Evolutionary conservation across 2,113 vertebrate genomes (phyloP).

Genomic region (Menura novaehollandiae): DNA sequence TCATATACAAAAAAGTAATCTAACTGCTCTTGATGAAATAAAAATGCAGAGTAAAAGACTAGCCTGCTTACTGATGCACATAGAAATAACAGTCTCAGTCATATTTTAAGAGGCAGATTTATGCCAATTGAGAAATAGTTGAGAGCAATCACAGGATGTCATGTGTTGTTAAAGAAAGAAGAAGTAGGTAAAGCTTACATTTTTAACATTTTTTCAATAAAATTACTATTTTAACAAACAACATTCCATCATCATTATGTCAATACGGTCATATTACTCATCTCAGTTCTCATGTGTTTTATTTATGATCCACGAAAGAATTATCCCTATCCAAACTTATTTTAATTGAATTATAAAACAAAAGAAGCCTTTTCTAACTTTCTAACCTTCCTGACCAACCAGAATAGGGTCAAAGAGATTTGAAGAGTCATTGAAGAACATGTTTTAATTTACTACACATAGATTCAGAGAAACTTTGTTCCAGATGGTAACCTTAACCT

Average conservation of each 20-base stretch:
- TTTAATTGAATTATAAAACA: conserved; percentile 53
- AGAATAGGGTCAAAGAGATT: conserved; percentile 38
- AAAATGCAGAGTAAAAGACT: neutral
- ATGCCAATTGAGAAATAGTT: neutral
- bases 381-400: conserved; percentile 40
- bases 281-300: neutral
- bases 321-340: neutral
- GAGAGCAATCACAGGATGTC: neutral
- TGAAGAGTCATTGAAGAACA: conserved; percentile 4
- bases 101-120: neutral
- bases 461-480: neutral
- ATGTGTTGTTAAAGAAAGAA: neutral
- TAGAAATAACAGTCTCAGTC: neutral
- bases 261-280: neutral
- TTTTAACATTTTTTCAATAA: neutral
- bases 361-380: conserved; percentile 3
- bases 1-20: neutral
- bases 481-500: conserved; percentile 43
- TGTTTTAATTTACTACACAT: conserved; percentile 49
- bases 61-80: neutral
- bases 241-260: neutral
- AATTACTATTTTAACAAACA: neutral
- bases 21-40: neutral
- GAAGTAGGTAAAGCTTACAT: neutral
- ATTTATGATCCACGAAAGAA: conserved; percentile 23